Percentiles rank a stretch among this genome's conserved stretches.
phyloP scores from a whole-genome alignment of 2,888 invertebrate species.

The Synergus umbraculus region DNA sequence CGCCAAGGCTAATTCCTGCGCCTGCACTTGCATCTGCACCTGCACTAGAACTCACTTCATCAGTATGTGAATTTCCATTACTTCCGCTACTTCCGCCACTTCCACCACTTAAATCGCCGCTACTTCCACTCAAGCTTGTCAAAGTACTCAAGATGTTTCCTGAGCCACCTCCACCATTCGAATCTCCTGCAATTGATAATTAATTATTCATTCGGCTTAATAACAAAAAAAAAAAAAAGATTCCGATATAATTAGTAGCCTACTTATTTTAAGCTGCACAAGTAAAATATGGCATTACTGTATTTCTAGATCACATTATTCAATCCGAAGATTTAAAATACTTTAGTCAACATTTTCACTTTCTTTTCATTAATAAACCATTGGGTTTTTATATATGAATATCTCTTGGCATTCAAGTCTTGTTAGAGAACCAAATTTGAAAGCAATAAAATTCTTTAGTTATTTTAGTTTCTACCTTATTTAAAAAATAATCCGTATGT shows the following conservation, averaged over 20 bases:
- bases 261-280: background rate
- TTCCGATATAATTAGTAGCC: background rate
- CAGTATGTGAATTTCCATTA: constrained; percentile 43
- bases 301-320: too few species aligned
- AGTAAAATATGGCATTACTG: too few species aligned
- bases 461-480: background rate
- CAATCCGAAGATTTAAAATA: too few species aligned
- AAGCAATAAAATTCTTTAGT: background rate
- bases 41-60: constrained; percentile 51
- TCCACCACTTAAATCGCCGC: constrained; percentile 51
- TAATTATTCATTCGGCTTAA: background rate
- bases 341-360: too few species aligned
- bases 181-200: constrained; percentile 43
- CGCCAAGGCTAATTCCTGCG: constrained; percentile 65
- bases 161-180: constrained; percentile 78
- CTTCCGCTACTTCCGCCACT: constrained; percentile 60
- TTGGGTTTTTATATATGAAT: too few species aligned
- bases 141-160: constrained; percentile 58
- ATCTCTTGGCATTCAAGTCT: background rate
- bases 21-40: constrained; percentile 46
- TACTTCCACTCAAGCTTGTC: constrained; percentile 54
- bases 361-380: too few species aligned
- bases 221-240: background rate
- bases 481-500: background rate
- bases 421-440: background rate